Percentiles rank a stretch among this genome's conserved stretches.
Evolutionary conservation across 2,113 vertebrate genomes (phyloP).

Genomic region (Sisor rabdophorus): DNA sequence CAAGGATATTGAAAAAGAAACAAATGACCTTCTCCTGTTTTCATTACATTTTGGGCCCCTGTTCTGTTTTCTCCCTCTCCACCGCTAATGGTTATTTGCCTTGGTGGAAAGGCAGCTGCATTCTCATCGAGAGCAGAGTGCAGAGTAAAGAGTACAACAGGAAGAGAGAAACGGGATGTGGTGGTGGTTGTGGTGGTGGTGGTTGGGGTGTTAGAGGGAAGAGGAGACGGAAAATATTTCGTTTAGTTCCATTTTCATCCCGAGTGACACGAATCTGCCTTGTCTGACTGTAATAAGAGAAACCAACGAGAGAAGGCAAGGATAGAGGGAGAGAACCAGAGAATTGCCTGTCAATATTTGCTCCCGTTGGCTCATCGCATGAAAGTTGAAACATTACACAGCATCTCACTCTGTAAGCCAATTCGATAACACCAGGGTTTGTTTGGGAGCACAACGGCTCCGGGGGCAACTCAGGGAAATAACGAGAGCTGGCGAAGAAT

Average conservation of each 20-base stretch:
- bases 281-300: constrained; percentile 65
- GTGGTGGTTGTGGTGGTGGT: constrained; percentile 34
- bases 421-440: constrained; percentile 67
- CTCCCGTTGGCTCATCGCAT: constrained; percentile 63
- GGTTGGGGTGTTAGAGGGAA: constrained; percentile 12
- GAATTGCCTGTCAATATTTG: constrained; percentile 78
- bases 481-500: constrained; percentile 46
- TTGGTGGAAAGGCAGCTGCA: constrained; percentile 72
- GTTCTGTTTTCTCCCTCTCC: constrained; percentile 53
- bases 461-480: constrained; percentile 54
- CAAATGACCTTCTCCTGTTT: constrained; percentile 73
- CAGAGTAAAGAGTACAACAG: constrained; percentile 46
- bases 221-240: constrained; percentile 63
- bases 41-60: constrained; percentile 62
- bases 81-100: constrained; percentile 76
- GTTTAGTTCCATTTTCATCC: constrained; percentile 67
- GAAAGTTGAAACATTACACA: constrained; percentile 71
- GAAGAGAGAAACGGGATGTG: constrained; percentile 40
- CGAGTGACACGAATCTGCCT: constrained; percentile 60
- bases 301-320: constrained; percentile 40
- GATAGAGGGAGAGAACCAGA: constrained; percentile 35
- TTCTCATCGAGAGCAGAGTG: constrained; percentile 66
- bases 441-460: constrained; percentile 61
- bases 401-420: constrained; percentile 62
- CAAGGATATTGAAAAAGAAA: constrained; percentile 71